These are phyloP conservation scores for Habroteleia sp. DNA, from an alignment of 2,888 invertebrate genomes.

Conservation along the genomic window DNA sequence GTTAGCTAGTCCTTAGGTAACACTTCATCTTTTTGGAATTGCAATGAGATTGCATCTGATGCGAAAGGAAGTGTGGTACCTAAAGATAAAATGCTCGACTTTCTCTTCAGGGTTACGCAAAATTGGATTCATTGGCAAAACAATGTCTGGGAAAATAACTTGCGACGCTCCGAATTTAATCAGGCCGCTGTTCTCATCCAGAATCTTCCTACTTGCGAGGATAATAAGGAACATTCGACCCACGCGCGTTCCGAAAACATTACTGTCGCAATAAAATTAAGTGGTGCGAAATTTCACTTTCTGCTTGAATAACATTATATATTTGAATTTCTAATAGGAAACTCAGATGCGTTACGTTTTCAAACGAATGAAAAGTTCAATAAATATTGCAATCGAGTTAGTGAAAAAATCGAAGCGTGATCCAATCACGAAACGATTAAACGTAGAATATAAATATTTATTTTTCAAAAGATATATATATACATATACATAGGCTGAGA, in stretches of 20 bases:
- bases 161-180: slow-evolving; percentile 50
- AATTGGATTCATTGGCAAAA: slow-evolving; percentile 54
- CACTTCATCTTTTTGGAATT: slow-evolving; percentile 34
- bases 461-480: too few species aligned
- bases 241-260: slow-evolving; percentile 38
- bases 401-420: slow-evolving; percentile 15
- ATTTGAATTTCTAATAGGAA: slow-evolving; percentile 12
- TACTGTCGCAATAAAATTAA: slow-evolving; percentile 18
- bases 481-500: neutral
- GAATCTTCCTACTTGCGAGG: slow-evolving; percentile 39
- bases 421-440: slow-evolving; percentile 28
- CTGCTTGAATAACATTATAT: slow-evolving; percentile 4
- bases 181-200: slow-evolving; percentile 46
- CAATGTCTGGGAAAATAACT: slow-evolving; percentile 60
- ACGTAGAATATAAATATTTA: slow-evolving; percentile 34
- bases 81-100: slow-evolving; percentile 34
- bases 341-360: neutral
- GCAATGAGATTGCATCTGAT: slow-evolving; percentile 35
- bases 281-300: slow-evolving; percentile 24
- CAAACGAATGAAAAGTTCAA: neutral
- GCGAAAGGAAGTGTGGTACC: slow-evolving; percentile 54
- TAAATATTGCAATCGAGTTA: slow-evolving; percentile 37
- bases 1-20: slow-evolving; percentile 44
- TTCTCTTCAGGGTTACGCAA: slow-evolving; percentile 62
- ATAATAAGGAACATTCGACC: slow-evolving; percentile 52